These are phyloP conservation scores for Mohoua ochrocephala DNA, from an alignment of 2,113 vertebrate species.

Conservation along the genomic window DNA sequence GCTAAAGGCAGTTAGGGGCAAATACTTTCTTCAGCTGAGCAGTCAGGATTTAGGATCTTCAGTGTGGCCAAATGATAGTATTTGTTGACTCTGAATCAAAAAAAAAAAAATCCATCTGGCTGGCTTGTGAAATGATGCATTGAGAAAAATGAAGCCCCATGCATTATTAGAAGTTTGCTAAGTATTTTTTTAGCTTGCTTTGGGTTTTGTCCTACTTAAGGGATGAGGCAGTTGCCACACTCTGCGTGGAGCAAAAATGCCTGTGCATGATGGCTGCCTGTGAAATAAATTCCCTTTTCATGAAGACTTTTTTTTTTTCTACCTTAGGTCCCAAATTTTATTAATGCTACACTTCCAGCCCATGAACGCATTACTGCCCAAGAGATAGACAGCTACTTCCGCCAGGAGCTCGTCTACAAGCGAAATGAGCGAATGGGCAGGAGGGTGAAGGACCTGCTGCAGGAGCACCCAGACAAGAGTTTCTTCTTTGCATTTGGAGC, in stretches of 20 bases:
- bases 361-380: constrained; percentile 82
- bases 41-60: neutral
- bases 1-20: neutral
- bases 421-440: constrained; percentile 84
- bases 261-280: neutral
- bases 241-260: neutral
- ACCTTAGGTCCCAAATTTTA: constrained; percentile 83
- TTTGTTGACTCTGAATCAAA: neutral
- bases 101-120: neutral
- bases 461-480: constrained; percentile 82
- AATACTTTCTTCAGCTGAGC: neutral
- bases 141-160: neutral
- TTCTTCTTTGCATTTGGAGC: constrained; percentile 93
- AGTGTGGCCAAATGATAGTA: neutral
- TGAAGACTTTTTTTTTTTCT: neutral
- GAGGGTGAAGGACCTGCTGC: constrained; percentile 77
- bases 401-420: constrained; percentile 87
- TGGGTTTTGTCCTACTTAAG: neutral
- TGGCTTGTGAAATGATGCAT: neutral
- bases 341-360: constrained; percentile 79
- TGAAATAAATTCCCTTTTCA: neutral
- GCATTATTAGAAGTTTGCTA: neutral
- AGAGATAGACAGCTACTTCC: constrained; percentile 88
- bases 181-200: neutral
- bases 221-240: neutral